Percentiles rank a stretch among this genome's conserved stretches.
phyloP scores from a whole-genome alignment of 2,888 invertebrate genomes.

The Acanthosoma haemorrhoidale region DNA sequence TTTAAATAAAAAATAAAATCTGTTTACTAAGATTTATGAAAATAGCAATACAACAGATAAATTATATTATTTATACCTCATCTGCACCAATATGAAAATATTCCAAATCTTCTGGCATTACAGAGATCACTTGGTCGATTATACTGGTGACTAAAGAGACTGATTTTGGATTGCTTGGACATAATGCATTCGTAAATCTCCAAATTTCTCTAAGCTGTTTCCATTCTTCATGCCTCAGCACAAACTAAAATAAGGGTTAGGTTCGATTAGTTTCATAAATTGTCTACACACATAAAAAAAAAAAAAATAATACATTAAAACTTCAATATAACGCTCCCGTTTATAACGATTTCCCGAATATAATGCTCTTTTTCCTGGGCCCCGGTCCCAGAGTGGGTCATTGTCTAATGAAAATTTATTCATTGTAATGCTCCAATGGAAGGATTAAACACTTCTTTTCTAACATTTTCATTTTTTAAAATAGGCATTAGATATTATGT shows the following conservation, averaged over 20 bases:
- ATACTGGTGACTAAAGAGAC: conserved; percentile 59
- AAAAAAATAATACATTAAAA: neutral
- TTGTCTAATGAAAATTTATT: too few relatives aligned
- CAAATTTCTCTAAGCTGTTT: conserved; percentile 60
- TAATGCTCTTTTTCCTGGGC: too few relatives aligned
- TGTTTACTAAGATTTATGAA: neutral
- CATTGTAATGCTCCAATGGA: too few relatives aligned
- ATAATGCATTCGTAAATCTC: conserved; percentile 64
- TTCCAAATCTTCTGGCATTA: conserved; percentile 58
- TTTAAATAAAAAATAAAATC: neutral
- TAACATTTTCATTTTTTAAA: too few relatives aligned
- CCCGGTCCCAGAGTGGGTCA: too few relatives aligned
- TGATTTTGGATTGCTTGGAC: conserved; percentile 62
- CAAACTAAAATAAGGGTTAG: conserved; percentile 51
- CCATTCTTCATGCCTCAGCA: conserved; percentile 67
- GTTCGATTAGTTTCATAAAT: conserved; percentile 2
- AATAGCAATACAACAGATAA: neutral
- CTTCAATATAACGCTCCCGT: neutral
- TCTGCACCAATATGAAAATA: conserved; percentile 78
- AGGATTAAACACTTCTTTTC: too few relatives aligned
- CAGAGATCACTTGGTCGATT: conserved; percentile 62
- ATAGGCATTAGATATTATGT: too few relatives aligned
- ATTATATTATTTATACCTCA: conserved; percentile 52
- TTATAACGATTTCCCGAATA: too few relatives aligned
- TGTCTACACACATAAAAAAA: conserved; percentile 14